Evolutionary conservation across 2,888 invertebrate genomes (phyloP).

Genomic region (Andrena dorsata): DNA sequence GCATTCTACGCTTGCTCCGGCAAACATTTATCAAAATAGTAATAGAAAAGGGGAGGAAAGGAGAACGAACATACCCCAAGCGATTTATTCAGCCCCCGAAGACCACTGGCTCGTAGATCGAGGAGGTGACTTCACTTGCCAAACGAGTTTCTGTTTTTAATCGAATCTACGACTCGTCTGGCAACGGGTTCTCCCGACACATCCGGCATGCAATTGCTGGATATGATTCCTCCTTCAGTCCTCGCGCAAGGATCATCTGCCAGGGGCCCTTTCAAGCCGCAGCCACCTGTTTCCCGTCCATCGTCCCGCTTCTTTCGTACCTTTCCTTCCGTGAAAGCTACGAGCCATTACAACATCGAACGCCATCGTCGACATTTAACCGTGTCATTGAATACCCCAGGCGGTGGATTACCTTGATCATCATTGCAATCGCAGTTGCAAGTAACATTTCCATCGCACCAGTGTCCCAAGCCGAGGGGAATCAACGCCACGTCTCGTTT

Average conservation of each 20-base stretch:
- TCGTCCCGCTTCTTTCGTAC: constrained; percentile 22
- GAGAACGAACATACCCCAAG: background rate
- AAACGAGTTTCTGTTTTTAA: constrained; percentile 74
- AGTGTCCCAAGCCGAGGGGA: too few species aligned
- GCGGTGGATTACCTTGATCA: background rate
- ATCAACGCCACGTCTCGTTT: background rate
- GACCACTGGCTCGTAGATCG: constrained; percentile 27
- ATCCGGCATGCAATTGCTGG: constrained; percentile 69
- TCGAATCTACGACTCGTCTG: constrained; percentile 69
- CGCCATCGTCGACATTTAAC: background rate
- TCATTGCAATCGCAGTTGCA: background rate
- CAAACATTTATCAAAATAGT: constrained; percentile 6
- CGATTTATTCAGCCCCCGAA: constrained; percentile 24
- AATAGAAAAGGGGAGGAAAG: background rate
- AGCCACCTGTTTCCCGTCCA: constrained; percentile 60
- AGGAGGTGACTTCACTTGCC: constrained; percentile 53
- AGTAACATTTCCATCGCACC: too few species aligned
- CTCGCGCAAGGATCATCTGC: constrained; percentile 58
- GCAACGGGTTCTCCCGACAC: constrained; percentile 67
- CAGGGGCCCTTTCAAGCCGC: constrained; percentile 34
- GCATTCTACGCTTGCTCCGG: background rate
- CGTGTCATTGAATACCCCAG: background rate
- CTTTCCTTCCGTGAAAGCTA: constrained; percentile 21
- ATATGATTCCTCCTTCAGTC: constrained; percentile 56
- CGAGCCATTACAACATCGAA: background rate